Conservation (phyloP, 2,113 vertebrate genomes). For the Zapornia atra region DNA sequence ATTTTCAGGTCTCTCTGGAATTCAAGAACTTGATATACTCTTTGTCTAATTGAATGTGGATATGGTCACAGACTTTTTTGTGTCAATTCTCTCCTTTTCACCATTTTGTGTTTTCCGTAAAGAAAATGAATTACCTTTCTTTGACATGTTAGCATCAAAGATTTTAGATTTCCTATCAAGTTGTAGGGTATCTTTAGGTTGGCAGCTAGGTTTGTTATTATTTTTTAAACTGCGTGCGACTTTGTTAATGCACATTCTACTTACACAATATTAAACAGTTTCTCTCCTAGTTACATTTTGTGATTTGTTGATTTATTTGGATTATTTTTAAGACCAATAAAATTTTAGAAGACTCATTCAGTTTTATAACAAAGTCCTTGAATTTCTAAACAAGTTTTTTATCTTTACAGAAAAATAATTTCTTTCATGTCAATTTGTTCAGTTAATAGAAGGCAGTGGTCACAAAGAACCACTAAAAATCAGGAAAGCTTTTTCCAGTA, state of each 20-base stretch:
- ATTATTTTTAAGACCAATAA: not conserved
- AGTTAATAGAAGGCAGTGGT: not conserved
- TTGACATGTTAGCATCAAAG: not conserved
- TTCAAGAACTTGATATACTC: not conserved
- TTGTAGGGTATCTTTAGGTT: not conserved
- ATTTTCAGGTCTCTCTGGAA: not conserved
- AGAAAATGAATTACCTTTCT: not conserved
- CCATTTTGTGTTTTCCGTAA: not conserved
- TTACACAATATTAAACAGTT: not conserved
- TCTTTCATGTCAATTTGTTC: not conserved
- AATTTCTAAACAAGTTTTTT: not conserved
- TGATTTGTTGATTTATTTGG: not conserved
- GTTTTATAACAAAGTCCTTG: not conserved
- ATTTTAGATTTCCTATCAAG: not conserved
- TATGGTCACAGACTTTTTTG: not conserved
- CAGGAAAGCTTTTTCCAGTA: not conserved
- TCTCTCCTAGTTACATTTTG: not conserved
- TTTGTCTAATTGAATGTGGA: not conserved
- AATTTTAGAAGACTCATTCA: not conserved
- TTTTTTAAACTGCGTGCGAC: not conserved
- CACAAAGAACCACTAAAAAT: not conserved
- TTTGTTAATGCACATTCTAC: not conserved
- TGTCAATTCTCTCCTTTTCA: not conserved
- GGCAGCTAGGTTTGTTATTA: not conserved
- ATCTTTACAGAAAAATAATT: not conserved